Base-by-base conservation (phyloP, 92 coral and sea anemone genomes). In the Heliopora coerulea region DNA sequence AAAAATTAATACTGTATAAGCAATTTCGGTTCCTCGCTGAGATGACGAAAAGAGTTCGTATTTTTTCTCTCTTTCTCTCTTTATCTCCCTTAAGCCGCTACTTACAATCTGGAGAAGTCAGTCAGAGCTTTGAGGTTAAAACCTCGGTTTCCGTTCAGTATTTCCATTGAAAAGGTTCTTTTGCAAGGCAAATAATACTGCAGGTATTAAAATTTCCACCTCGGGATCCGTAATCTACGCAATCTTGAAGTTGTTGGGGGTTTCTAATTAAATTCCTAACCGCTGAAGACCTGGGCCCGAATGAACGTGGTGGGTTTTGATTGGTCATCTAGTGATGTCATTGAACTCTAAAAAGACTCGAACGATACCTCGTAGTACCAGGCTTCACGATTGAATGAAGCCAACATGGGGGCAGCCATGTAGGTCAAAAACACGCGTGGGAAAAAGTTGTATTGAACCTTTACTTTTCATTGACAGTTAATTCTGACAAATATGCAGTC, bases 91-190 rank as follows among this genome's bases (percentile, higher is more conserved):
- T n/a, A n/a, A n/a, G n/a, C 24, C 49, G 20, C 64, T 78, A 89
- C 97, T 91, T 81, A 91, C 97, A 91, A 83, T 73, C 83, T 89
- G 56, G 97, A 91, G 79, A 91, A 91, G 72, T 91, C 97, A 49
- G 91, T 91, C 83, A 91, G 60, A 13, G 97, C 88, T 34, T 65
- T 67, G 40, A 91, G 49, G 32, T 95, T 89, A 78, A 91, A 79
- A 49, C 88, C 89, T 74, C 96, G 89, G 73, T 83, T 89, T 48
- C 97, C 88, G 76, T 80, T 80, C 35, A 91, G 68, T 26, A 86
- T 75, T 41, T 89, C 90, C 97, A 91, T 91, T 9, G 23, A 10
- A 66, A 20, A 20, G n/a, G 15, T 15, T 46, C 18, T 28, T 30
- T 33, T 64, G 8, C 14, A 28, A 56, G 11, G 30, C n/a, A 61